A percentile compares a stretch with the other conserved stretches of the same genome.
These are phyloP conservation scores for Drosophila watanabei DNA, from an alignment of 1,140 invertebrate species.

Conservation along the genomic window DNA sequence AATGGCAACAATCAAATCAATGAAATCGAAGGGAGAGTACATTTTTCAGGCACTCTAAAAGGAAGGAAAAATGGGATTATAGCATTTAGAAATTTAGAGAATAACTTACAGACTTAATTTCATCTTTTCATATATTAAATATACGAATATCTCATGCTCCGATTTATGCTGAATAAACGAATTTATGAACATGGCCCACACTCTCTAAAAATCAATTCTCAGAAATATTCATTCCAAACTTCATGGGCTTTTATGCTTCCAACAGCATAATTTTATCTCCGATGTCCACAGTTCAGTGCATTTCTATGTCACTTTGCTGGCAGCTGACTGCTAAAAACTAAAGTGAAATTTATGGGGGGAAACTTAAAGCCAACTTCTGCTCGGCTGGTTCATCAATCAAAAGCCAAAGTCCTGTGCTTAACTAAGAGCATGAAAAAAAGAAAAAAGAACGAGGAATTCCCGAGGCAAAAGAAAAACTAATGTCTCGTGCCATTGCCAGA, in stretches of 20 bases:
- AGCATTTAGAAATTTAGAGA: no score
- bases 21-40: constrained; percentile 16
- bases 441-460: neutral
- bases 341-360: constrained; percentile 42
- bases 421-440: constrained; percentile 6
- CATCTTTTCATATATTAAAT: neutral
- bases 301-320: constrained; percentile 41
- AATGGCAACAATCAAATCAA: constrained; percentile 42
- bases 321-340: constrained; percentile 37
- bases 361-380: constrained; percentile 46
- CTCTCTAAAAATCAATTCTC: neutral
- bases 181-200: neutral
- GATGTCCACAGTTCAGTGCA: constrained; percentile 51
- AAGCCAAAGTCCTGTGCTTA: constrained; percentile 46
- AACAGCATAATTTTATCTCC: constrained; percentile 52
- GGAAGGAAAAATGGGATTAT: neutral
- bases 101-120: neutral
- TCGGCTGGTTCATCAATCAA: constrained; percentile 57
- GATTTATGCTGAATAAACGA: neutral
- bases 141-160: neutral
- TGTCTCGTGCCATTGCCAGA: constrained; percentile 59
- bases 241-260: neutral
- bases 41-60: neutral
- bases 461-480: constrained; percentile 42
- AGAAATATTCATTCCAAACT: neutral